Conservation (phyloP, 30 jellyfish, hydroid and myxozoan genomes). For the Hydractinia symbiolongicarpus region DNA sequence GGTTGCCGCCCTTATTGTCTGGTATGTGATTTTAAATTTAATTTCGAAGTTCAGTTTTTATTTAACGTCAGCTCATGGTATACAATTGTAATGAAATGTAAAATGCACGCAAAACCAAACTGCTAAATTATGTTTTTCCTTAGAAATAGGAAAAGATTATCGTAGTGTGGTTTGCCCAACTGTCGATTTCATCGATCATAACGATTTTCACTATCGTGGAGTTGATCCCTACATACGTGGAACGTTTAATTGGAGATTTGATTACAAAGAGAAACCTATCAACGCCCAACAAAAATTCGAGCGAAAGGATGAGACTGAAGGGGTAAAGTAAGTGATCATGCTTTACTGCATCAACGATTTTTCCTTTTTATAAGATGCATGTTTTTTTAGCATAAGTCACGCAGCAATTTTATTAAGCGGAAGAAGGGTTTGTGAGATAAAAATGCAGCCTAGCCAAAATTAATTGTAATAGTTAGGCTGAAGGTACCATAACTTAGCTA, state of each 20-base stretch:
- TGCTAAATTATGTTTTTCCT: background rate
- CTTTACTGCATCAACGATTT: too few species aligned
- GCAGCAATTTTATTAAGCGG: too few species aligned
- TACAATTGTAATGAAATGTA: background rate
- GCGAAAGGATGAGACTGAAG: conserved; percentile 77
- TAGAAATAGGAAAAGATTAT: conserved; percentile 48
- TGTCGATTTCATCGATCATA: conserved; percentile 90
- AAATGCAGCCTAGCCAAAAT: too few species aligned
- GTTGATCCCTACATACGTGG: conserved; percentile 93
- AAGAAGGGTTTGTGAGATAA: too few species aligned
- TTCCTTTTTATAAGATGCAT: too few species aligned
- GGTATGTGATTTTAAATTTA: conserved; percentile 10
- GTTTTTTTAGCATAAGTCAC: too few species aligned
- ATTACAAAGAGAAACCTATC: conserved; percentile 88
- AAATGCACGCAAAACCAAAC: too few species aligned
- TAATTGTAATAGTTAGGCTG: too few species aligned
- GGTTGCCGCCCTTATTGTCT: conserved; percentile 94
- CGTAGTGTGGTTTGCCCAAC: conserved; percentile 92
- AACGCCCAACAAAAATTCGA: conserved; percentile 53
- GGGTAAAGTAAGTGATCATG: conserved; percentile 57
- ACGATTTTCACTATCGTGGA: conserved; percentile 76
- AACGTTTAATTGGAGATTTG: conserved; percentile 96
- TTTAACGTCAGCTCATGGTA: background rate
- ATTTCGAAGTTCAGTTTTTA: background rate
- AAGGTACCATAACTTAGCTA: too few species aligned